Evolutionary conservation across 2,888 invertebrate genomes (phyloP), one percentile per base, ranked within the genome.

Genomic region (Tetranychus truncatus): DNA sequence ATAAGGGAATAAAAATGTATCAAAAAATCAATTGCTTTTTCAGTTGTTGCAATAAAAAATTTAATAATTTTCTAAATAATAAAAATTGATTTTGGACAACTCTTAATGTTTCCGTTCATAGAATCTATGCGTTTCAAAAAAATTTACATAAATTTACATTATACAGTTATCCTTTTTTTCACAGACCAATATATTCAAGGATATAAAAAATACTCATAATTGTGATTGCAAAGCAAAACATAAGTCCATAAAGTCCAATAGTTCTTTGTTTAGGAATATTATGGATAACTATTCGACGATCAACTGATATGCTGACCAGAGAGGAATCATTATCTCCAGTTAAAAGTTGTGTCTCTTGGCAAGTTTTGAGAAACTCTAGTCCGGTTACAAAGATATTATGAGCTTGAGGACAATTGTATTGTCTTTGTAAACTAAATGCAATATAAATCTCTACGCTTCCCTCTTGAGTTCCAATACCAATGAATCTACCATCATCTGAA

Each of bases 371-470:
- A 85, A 99, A 97, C 85, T 92, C 91, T 79, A 99, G 85, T 15
- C 95, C 95, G 74, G 97, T 97, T 78, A 99, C 91, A 85, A 99
- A 99, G 89, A 95, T 94, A 81, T 89, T 90, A 86, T 97, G 96
- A 77, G 92, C 92, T 81, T 88, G 87, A 78, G 87, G 85, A 82
- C 95, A 88, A 83, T 90, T 89, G 80, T 94, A 86, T 78, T 92
- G 88, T 80, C 88, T 88, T 90, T 92, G 84, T 81, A 96, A 86
- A 84, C 91, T 95, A 83, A 93, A 95, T 72, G 92, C 90, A 78
- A 93, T 87, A 81, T 91, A 92, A 79, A 96, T 89, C 78, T 91
- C 89, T 18, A 96, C 91, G 80, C 90, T 91, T 73, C 95, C 95
- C 76, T 90, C 90, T 91, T 95, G 94, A 67, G 93, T 93, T 9